phyloP scores from a whole-genome alignment of 2,113 vertebrate species.

The Myiagra hebetior region DNA sequence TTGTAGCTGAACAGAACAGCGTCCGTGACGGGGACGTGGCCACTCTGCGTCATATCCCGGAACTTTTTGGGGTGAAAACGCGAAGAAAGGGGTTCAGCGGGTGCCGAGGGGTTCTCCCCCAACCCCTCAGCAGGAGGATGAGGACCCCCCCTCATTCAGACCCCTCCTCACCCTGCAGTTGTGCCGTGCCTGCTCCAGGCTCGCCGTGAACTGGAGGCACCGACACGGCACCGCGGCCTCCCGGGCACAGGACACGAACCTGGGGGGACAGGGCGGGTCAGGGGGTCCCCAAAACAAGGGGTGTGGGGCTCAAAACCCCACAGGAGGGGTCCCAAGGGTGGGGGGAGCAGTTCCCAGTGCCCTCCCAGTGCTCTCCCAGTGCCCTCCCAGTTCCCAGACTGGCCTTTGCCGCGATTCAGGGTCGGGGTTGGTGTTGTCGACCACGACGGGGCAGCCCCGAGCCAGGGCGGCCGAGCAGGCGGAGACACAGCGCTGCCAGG shows the following conservation, averaged over 20 bases:
- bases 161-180: background rate
- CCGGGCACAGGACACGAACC: background rate
- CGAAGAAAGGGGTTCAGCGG: background rate
- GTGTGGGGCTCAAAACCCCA: accelerated
- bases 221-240: background rate
- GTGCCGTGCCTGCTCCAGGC: background rate
- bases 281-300: background rate
- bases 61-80: background rate
- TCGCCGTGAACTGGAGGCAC: background rate
- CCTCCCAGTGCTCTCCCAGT: background rate
- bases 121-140: background rate
- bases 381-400: background rate
- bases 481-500: background rate
- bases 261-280: background rate
- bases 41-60: background rate
- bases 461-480: background rate
- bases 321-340: accelerated
- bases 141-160: background rate
- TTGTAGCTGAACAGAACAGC: background rate
- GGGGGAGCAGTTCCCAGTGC: background rate
- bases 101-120: background rate
- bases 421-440: background rate
- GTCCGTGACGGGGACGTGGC: background rate
- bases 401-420: background rate
- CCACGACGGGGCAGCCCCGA: background rate